Conservation (phyloP, 2,113 vertebrate species). For the Helogale parvula region DNA sequence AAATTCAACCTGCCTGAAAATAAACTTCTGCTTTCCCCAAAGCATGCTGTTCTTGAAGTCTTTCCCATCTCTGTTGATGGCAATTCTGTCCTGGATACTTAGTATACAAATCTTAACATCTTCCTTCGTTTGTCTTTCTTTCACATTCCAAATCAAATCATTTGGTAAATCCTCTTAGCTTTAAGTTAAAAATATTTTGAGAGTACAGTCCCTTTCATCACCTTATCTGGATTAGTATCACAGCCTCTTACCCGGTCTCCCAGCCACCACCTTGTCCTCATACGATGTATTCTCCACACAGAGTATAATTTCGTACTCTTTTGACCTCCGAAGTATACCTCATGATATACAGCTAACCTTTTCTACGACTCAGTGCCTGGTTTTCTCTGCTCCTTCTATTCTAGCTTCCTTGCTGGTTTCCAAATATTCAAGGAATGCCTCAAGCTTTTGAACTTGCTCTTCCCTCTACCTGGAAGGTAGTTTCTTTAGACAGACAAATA, state of each 20-base stretch:
- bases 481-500: background rate
- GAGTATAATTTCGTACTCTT: background rate
- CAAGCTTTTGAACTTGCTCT: background rate
- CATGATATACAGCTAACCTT: background rate
- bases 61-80: background rate
- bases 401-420: background rate
- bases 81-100: background rate
- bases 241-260: background rate
- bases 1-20: slow-evolving; percentile 22
- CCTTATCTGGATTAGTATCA: background rate
- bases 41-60: background rate
- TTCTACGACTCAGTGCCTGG: background rate
- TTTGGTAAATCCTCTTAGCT: background rate
- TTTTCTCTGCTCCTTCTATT: background rate
- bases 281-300: background rate
- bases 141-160: background rate
- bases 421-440: background rate
- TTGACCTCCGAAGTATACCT: background rate
- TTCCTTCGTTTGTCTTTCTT: background rate
- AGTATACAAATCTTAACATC: background rate
- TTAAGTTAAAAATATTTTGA: background rate
- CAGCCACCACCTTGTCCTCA: background rate
- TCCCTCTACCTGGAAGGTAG: background rate
- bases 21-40: background rate
- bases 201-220: background rate